Evolutionary conservation across 53 echinoderm and acorn worm species (phyloP), one percentile per base, ranked within the genome.

Genomic region (Echinometra lucunter): DNA sequence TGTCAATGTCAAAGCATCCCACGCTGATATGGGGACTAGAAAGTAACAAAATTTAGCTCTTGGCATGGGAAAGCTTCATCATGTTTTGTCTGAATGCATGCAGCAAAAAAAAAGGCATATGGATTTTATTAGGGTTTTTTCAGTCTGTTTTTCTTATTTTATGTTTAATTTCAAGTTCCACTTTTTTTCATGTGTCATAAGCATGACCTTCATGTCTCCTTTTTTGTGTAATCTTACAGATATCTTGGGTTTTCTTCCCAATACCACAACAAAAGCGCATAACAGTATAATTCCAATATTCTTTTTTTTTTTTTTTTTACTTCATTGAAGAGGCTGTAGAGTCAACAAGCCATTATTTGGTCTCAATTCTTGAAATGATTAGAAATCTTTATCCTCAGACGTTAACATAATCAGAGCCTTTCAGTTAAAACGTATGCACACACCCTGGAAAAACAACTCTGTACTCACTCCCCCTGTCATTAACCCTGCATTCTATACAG

Each of bases 1-100:
- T 81, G 81, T 81, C 44, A 81, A 81, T 81, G 81, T 81, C 49
- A 74, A 34, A 47, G 82, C 85, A 28, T 27, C n/a, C 27, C 17
- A 18, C 19, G 85, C n/a, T n/a, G 49, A 13, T 30, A n/a, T 6
- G 4, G 10, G 44, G 85, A 16, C 27, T 47, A 49, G 11, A 53
- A 85, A 49, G 81, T 81, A 85, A 12, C 10, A 6, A n/a, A n/a
- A 45, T 12, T n/a, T 85, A 2, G 45, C n/a, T 27, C 80, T 44
- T 44, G 44, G 81, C 21, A 44, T 42, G 81, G 44, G 44, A 49
- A 49, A 85, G 3, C 18, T 3, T 47, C 49, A 11, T 7, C 49
- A 8, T 4, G 49, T n/a, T 47, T 47, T 85, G 49, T 85, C 81
- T 85, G 25, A 12, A 49, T 85, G 47, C 45, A 49, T n/a, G 49